Percentiles rank a stretch among this genome's conserved stretches.
phyloP scores from a whole-genome alignment of 2,888 invertebrate genomes.

The Xanthostigma xanthostigma region DNA sequence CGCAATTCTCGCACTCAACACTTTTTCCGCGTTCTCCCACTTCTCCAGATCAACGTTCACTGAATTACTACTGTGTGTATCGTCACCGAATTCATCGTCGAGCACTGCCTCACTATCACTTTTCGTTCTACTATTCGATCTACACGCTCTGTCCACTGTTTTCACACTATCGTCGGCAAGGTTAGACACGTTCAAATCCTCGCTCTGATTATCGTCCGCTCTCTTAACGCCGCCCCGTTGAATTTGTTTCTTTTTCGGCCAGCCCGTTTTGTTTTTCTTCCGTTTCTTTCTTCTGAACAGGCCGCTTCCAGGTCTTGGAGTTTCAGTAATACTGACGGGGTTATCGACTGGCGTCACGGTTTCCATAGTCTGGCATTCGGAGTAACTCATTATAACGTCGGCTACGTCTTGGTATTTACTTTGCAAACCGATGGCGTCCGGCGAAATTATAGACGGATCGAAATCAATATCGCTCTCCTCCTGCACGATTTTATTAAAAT shows the following conservation, averaged over 20 bases:
- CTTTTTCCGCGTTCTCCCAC: slow-evolving; percentile 22
- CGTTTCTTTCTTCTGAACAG: slow-evolving; percentile 35
- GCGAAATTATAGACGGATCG: slow-evolving; percentile 16
- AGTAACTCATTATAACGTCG: slow-evolving; percentile 31
- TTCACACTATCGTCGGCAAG: neutral
- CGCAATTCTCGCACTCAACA: slow-evolving; percentile 22
- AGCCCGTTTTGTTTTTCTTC: slow-evolving; percentile 67
- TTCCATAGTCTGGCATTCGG: slow-evolving; percentile 30
- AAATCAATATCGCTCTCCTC: slow-evolving; percentile 22
- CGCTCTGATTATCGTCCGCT: slow-evolving; percentile 17
- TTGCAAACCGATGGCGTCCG: slow-evolving; percentile 22
- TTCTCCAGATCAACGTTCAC: slow-evolving; percentile 17
- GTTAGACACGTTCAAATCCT: slow-evolving; percentile 5
- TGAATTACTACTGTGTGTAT: slow-evolving; percentile 9
- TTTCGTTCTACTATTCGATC: slow-evolving; percentile 10
- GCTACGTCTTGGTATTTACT: slow-evolving; percentile 30
- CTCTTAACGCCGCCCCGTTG: slow-evolving; percentile 22
- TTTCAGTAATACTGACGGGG: slow-evolving; percentile 15
- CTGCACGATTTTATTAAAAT: slow-evolving; percentile 8
- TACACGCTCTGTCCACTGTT: slow-evolving; percentile 6
- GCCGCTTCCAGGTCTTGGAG: neutral
- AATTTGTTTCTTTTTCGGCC: slow-evolving; percentile 47
- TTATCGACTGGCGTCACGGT: no score
- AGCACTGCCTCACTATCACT: slow-evolving; percentile 10
- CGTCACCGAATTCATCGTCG: slow-evolving; percentile 3